Evolutionary conservation across 2,888 invertebrate genomes (phyloP).

Genomic region (Hydriomena furcata): DNA sequence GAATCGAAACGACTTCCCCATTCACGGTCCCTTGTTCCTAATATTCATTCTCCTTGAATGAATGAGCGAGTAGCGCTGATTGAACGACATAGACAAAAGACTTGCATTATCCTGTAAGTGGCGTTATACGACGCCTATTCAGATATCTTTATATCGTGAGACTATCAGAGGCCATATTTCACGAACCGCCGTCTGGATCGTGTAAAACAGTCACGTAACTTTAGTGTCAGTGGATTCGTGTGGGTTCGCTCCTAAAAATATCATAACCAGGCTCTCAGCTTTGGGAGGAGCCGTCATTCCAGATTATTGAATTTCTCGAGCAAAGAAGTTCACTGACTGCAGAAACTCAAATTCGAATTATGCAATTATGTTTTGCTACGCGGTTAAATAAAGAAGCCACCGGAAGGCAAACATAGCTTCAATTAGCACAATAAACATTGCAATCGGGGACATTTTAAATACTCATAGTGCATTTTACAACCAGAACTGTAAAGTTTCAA

Average conservation of each 20-base stretch:
- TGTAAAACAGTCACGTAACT: slow-evolving; percentile 69
- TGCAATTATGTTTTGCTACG: slow-evolving; percentile 5
- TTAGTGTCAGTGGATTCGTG: slow-evolving; percentile 61
- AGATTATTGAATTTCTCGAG: slow-evolving; percentile 59
- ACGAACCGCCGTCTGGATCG: slow-evolving; percentile 49
- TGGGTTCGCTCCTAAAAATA: slow-evolving; percentile 59
- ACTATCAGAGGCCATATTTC: slow-evolving; percentile 60
- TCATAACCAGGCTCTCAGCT: slow-evolving; percentile 56
- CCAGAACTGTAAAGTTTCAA: neutral
- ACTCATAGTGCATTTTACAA: neutral
- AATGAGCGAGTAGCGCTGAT: slow-evolving; percentile 53
- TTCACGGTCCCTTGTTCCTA: slow-evolving; percentile 46
- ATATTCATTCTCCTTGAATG: slow-evolving; percentile 48
- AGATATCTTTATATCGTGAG: slow-evolving; percentile 58
- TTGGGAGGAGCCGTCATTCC: slow-evolving; percentile 41
- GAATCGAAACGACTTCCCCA: slow-evolving; percentile 41
- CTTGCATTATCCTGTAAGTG: slow-evolving; percentile 62
- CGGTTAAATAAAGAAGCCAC: neutral
- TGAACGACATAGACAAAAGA: slow-evolving; percentile 63
- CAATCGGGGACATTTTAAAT: neutral
- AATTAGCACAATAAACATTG: slow-evolving; percentile 2
- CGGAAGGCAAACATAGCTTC: neutral
- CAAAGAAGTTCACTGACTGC: slow-evolving; percentile 55
- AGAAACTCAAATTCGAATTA: slow-evolving; percentile 40
- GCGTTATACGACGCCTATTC: slow-evolving; percentile 58